Conservation (phyloP, 2,888 invertebrate genomes). For the Pammene fasciana region DNA sequence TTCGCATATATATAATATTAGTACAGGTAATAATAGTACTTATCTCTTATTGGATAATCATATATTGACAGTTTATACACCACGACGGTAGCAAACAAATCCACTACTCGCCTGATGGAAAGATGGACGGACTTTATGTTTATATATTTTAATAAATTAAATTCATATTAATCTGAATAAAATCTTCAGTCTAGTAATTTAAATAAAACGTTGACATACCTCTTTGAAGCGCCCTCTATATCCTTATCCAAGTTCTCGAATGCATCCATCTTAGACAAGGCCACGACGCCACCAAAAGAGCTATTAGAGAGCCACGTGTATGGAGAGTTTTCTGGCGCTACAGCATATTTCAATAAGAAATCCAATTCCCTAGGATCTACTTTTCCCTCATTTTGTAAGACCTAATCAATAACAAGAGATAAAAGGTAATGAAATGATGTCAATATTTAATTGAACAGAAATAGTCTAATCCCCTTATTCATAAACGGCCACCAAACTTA, state of each 20-base stretch:
- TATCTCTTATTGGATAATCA: too few species aligned
- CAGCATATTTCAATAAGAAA: conserved; percentile 93
- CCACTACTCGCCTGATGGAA: too few species aligned
- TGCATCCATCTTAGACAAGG: conserved; percentile 89
- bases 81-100: too few species aligned
- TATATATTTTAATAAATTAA: too few species aligned
- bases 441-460: not conserved
- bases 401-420: conserved; percentile 49
- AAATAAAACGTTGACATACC: conserved; percentile 57
- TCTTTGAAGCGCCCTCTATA: conserved; percentile 94
- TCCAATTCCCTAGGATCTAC: conserved; percentile 91
- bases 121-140: too few species aligned
- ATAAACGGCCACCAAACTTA: too few species aligned
- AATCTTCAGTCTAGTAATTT: too few species aligned
- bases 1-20: too few species aligned
- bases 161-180: too few species aligned
- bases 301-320: conserved; percentile 91
- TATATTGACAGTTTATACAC: too few species aligned
- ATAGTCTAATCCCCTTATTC: too few species aligned
- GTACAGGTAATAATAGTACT: too few species aligned
- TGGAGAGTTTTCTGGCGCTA: conserved; percentile 88
- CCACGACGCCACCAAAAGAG: conserved; percentile 92
- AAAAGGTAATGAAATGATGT: not conserved
- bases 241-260: conserved; percentile 94
- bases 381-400: conserved; percentile 82